Evolutionary conservation across 2,113 vertebrate species (phyloP).

Genomic region (Pelobates fuscus): DNA sequence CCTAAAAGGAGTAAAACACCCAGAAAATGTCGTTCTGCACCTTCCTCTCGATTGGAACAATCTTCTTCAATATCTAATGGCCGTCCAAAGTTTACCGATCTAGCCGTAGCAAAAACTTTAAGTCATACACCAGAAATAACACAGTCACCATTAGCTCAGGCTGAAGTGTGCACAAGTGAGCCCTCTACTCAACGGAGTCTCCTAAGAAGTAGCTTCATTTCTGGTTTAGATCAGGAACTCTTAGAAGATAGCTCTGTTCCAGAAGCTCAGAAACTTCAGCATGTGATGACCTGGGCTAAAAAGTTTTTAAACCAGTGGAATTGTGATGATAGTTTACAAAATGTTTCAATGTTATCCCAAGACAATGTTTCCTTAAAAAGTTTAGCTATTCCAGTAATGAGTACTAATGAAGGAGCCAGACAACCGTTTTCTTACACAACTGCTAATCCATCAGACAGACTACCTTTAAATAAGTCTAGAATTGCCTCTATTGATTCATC

Average conservation of each 20-base stretch:
- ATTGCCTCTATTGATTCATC: too few species aligned
- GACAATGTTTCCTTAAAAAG: not conserved
- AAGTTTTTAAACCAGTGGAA: slow-evolving; percentile 50
- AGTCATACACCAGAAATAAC: not conserved
- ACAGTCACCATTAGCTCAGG: not conserved
- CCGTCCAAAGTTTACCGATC: not conserved
- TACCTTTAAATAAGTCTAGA: too few species aligned
- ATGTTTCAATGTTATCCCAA: not conserved
- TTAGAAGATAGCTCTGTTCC: slow-evolving; percentile 55
- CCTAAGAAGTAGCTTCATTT: slow-evolving; percentile 3
- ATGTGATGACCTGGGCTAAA: slow-evolving; percentile 64
- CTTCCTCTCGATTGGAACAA: slow-evolving; percentile 4
- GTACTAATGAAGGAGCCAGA: not conserved
- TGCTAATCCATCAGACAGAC: not conserved
- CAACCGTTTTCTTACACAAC: not conserved
- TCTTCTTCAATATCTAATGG: not conserved
- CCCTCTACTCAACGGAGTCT: slow-evolving; percentile 4
- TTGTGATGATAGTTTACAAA: not conserved
- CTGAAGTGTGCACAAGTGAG: not conserved
- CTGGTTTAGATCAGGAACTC: slow-evolving; percentile 49
- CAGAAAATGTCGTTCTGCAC: slow-evolving; percentile 17
- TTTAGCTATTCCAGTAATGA: not conserved
- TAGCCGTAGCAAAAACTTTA: not conserved
- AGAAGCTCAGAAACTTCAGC: slow-evolving; percentile 64
- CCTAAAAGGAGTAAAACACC: slow-evolving; percentile 3